Percentiles rank a stretch among this genome's conserved stretches.
These are phyloP conservation scores for Anabacerthia variegaticeps DNA, from an alignment of 2,797 vertebrate genomes.

Conservation along the genomic window DNA sequence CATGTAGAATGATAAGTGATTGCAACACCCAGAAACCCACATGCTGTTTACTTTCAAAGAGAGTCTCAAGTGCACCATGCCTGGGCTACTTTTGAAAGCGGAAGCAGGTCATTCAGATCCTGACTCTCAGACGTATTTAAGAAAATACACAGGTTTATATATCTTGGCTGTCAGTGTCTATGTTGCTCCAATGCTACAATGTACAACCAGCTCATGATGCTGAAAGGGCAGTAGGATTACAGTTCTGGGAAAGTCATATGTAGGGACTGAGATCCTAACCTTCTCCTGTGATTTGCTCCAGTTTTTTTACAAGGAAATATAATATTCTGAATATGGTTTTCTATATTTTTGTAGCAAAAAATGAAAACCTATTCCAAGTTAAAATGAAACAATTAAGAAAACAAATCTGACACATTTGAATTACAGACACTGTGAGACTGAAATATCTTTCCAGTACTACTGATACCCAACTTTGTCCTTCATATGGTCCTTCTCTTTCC, in stretches of 20 bases:
- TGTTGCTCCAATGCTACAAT: rapidly evolving
- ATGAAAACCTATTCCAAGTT: background rate
- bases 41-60: background rate
- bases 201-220: background rate
- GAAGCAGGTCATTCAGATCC: background rate
- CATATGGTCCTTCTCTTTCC: background rate
- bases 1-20: background rate
- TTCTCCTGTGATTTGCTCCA: background rate
- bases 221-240: background rate
- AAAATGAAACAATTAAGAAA: background rate
- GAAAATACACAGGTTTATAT: background rate
- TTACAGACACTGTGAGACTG: background rate
- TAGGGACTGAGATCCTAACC: background rate
- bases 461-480: background rate
- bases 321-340: background rate
- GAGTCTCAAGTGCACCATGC: background rate
- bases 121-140: background rate
- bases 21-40: background rate
- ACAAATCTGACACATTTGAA: background rate
- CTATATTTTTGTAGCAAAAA: background rate
- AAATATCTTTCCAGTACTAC: background rate
- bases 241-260: background rate
- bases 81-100: background rate
- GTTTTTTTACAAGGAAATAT: background rate
- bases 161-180: background rate